A percentile compares a stretch with the other conserved stretches of the same genome.
Evolutionary conservation across 1,140 invertebrate genomes (phyloP).

Genomic region (Lordiphosa mommai): DNA sequence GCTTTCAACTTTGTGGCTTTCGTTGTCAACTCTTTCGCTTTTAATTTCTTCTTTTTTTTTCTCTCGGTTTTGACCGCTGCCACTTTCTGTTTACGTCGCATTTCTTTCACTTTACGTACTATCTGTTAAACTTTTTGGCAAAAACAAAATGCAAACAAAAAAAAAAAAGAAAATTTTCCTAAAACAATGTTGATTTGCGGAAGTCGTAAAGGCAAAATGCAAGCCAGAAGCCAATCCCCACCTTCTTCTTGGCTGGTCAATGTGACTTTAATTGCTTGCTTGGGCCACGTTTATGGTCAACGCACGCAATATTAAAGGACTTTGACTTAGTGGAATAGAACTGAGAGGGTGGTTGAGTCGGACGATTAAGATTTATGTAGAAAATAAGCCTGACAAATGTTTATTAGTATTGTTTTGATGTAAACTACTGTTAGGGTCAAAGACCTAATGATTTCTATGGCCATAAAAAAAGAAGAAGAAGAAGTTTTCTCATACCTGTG

Average conservation of each 20-base stretch:
- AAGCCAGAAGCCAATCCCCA: conserved; percentile 40
- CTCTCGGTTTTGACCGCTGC: conserved; percentile 33
- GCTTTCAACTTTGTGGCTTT: conserved; percentile 14
- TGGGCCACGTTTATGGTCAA: no score
- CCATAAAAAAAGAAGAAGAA: no score
- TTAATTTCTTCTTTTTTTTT: conserved; percentile 22
- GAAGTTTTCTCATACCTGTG: no score
- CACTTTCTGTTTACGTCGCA: conserved; percentile 72
- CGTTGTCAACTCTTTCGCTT: conserved; percentile 62
- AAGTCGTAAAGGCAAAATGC: conserved; percentile 71
- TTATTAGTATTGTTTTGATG: conserved; percentile 39
- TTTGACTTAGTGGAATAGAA: not conserved
- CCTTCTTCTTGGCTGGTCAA: not conserved
- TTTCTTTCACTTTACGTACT: conserved; percentile 74
- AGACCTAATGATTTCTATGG: conserved; percentile 22
- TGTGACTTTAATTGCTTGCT: conserved; percentile 14
- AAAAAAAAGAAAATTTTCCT: conserved; percentile 60
- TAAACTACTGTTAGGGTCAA: conserved; percentile 52
- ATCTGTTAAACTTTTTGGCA: conserved; percentile 53
- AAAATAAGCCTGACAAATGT: conserved; percentile 41
- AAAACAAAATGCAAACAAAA: conserved; percentile 13
- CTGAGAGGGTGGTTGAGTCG: conserved; percentile 12
- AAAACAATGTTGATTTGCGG: conserved; percentile 54
- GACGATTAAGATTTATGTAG: conserved; percentile 65
- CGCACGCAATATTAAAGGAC: no score